Evolutionary conservation across 1,140 invertebrate genomes (phyloP).

Genomic region (Drosophila littoralis): DNA sequence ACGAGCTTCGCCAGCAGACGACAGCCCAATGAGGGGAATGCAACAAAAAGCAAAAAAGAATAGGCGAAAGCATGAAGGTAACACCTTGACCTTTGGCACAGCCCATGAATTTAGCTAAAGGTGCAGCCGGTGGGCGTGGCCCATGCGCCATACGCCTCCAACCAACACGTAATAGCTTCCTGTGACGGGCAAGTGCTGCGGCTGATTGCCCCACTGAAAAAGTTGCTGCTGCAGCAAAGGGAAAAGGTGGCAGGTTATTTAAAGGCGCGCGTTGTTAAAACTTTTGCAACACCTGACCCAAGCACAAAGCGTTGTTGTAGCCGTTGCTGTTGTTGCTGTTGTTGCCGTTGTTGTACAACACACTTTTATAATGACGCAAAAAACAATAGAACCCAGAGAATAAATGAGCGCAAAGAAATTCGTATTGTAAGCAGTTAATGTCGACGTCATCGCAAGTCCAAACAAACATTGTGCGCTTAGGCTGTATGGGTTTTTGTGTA

Average conservation of each 20-base stretch:
- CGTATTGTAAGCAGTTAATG: conserved; percentile 28
- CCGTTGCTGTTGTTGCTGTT: conserved; percentile 9
- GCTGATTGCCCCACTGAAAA: background rate
- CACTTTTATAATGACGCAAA: conserved; percentile 35
- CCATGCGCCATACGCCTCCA: conserved; percentile 12
- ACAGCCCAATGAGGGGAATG: conserved; percentile 14
- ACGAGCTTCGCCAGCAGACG: conserved; percentile 25
- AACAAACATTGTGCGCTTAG: background rate
- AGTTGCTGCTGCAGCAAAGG: background rate
- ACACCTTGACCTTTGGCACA: conserved; percentile 70
- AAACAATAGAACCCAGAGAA: conserved; percentile 7
- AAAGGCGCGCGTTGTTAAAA: conserved; percentile 37
- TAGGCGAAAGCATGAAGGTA: conserved; percentile 5
- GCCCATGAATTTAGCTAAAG: conserved; percentile 44
- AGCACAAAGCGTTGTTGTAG: conserved; percentile 1
- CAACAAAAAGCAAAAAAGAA: background rate
- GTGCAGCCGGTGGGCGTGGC: conserved; percentile 38
- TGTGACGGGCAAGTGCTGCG: conserved; percentile 10
- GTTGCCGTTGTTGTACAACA: conserved; percentile 15
- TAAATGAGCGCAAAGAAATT: conserved; percentile 11
- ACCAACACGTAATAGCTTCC: conserved; percentile 55
- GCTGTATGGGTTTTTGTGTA: background rate
- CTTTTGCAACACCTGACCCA: conserved; percentile 47
- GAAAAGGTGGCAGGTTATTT: conserved; percentile 31
- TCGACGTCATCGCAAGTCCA: conserved; percentile 32